Conservation (phyloP, 2,888 invertebrate species). For the Plagiodera versicolora region DNA sequence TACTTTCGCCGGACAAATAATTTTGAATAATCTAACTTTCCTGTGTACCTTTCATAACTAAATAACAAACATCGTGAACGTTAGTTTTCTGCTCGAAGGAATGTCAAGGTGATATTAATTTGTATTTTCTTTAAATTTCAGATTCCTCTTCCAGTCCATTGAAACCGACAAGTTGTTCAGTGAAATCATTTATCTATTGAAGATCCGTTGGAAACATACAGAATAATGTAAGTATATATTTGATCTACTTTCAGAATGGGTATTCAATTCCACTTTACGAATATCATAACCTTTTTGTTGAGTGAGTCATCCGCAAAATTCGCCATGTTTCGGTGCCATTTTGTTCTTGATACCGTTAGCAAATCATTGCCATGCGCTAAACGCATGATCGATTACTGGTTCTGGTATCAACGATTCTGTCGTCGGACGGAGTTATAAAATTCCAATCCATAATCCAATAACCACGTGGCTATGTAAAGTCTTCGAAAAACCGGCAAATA, state of each 20-base stretch:
- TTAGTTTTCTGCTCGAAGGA: no score
- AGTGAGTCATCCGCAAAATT: not conserved
- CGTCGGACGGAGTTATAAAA: no score
- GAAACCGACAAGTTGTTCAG: not conserved
- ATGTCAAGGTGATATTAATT: no score
- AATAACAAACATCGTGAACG: no score
- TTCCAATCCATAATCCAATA: no score
- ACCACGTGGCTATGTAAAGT: no score
- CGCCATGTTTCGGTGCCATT: not conserved
- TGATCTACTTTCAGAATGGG: not conserved
- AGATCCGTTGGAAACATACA: not conserved
- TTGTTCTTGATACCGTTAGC: not conserved
- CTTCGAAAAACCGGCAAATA: no score
- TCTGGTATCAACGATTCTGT: no score
- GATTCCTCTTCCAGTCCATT: not conserved
- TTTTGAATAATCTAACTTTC: no score
- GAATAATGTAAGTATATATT: not conserved
- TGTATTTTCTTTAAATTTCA: not conserved
- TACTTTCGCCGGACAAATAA: not conserved
- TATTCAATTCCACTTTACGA: not conserved
- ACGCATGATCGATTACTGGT: not conserved
- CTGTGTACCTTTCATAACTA: no score
- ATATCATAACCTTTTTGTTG: not conserved
- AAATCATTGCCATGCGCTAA: not conserved
- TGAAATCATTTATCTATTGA: not conserved